Percentiles rank a stretch among this genome's conserved stretches.
These are phyloP conservation scores for Cephalotes varians DNA, from an alignment of 2,888 invertebrate genomes.

Conservation along the genomic window DNA sequence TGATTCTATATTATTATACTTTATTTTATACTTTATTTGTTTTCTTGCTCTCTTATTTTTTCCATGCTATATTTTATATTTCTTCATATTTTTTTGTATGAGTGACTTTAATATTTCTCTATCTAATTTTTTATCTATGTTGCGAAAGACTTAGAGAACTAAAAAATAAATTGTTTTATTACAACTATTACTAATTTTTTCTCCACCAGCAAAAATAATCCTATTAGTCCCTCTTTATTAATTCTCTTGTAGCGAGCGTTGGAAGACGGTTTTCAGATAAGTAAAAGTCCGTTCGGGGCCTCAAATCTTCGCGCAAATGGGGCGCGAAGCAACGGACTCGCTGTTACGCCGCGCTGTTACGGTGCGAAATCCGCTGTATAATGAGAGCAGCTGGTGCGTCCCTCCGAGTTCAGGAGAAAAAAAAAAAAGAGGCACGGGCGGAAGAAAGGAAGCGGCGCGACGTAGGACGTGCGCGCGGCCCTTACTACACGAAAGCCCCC, in stretches of 20 bases:
- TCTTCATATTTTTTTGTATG: not conserved
- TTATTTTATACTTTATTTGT: not conserved
- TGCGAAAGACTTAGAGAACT: not conserved
- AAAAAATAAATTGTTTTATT: not conserved
- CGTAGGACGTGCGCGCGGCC: conserved; percentile 29
- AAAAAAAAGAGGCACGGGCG: conserved; percentile 45
- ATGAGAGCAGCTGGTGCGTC: conserved; percentile 67
- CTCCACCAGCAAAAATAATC: not conserved
- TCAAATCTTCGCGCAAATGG: conserved; percentile 33
- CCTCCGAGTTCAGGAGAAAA: conserved; percentile 41
- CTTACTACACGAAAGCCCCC: conserved; percentile 39
- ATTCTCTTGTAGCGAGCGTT: not conserved
- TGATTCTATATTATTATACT: not conserved
- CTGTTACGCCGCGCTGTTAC: conserved; percentile 56
- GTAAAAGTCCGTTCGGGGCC: not conserved
- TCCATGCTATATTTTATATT: not conserved
- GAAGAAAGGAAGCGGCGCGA: conserved; percentile 45
- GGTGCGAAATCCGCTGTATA: conserved; percentile 62
- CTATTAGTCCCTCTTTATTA: not conserved
- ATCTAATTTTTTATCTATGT: not conserved
- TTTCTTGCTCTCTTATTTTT: not conserved
- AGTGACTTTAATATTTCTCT: not conserved
- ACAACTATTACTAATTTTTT: not conserved
- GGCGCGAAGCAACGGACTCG: conserved; percentile 34
- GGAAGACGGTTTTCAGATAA: not conserved